Evolutionary conservation across 1,140 invertebrate species (phyloP), one percentile per base, ranked within the genome.

Genomic region (Rhopalosiphum padi): DNA sequence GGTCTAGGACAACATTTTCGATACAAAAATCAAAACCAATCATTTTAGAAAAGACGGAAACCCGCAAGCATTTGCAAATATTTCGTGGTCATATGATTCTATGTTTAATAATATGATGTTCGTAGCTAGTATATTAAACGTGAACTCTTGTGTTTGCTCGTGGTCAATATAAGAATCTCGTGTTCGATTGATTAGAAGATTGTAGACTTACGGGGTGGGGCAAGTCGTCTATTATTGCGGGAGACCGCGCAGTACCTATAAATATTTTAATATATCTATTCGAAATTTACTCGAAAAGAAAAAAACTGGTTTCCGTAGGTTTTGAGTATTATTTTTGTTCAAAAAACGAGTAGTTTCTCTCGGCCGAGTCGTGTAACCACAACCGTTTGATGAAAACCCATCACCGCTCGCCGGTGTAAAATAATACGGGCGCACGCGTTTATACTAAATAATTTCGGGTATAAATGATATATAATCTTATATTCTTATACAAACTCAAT

Each of bases 291-390:
- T 48, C 46, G 60, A n/a, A n/a, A 60, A 30, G 9, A 77, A 68
- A n/a, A 48, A 88, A 88, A 88, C 86, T 88, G 86, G 86, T 88
- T 88, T 88, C 23, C 86, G 9, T 86, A 86, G 41, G 23, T 86
- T 86, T 86, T 41, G 1, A 15, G 35, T 83, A 86, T 41, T 41
- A 41, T 86, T 86, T 86, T 46, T 25, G 41, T 86, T 43, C 0
- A 3, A 86, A 86, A 86, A 86, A 41, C 22, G 22, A 11, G 35
- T n/a, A 83, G 35, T 83, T 83, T 83, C 77, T 85, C 25, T 85
- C 37, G 8, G 23, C 41, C 22, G 9, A 1, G 23, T 41, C 37
- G 35, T 77, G 15, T 77, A n/a, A 77, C 60, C 30, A 77, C 60
- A n/a, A 77, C 4, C 60, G n/a, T 77, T 77, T 77, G 60, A 77